Evolutionary conservation across 2,888 invertebrate species (phyloP).

Genomic region (Diarsia mendica): DNA sequence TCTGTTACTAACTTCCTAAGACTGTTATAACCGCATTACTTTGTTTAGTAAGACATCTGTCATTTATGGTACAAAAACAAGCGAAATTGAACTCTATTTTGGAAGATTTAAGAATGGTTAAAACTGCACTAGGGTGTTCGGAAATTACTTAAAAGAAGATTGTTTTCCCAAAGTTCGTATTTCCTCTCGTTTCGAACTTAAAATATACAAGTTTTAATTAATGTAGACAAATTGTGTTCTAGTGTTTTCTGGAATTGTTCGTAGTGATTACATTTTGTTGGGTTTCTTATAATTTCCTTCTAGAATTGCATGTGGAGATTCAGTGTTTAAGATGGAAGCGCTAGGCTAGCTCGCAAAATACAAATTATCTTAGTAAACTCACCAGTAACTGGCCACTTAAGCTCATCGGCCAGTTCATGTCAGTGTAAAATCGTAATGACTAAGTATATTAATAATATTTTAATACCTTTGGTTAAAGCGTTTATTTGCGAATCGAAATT

Average conservation of each 20-base stretch:
- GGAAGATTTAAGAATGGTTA: fast-evolving
- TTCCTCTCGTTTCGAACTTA: slow-evolving; percentile 53
- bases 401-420: too few species aligned
- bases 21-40: background rate
- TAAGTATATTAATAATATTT: too few species aligned
- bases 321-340: background rate
- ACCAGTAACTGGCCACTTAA: too few species aligned
- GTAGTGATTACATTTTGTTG: slow-evolving; percentile 26
- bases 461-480: too few species aligned
- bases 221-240: slow-evolving; percentile 55
- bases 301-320: slow-evolving; percentile 1
- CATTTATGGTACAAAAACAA: background rate
- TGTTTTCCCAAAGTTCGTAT: slow-evolving; percentile 44
- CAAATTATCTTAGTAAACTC: too few species aligned
- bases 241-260: slow-evolving; percentile 41
- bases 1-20: background rate
- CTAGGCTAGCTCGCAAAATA: too few species aligned
- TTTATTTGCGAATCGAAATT: too few species aligned
- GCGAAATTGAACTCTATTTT: background rate
- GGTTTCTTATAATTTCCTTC: slow-evolving; percentile 12
- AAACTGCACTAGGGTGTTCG: background rate
- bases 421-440: too few species aligned
- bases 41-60: slow-evolving; percentile 1
- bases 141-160: slow-evolving; percentile 58
- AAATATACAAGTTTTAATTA: slow-evolving; percentile 64